Conservation (phyloP, 1,140 invertebrate species). For the Drosophila tropicalis region DNA sequence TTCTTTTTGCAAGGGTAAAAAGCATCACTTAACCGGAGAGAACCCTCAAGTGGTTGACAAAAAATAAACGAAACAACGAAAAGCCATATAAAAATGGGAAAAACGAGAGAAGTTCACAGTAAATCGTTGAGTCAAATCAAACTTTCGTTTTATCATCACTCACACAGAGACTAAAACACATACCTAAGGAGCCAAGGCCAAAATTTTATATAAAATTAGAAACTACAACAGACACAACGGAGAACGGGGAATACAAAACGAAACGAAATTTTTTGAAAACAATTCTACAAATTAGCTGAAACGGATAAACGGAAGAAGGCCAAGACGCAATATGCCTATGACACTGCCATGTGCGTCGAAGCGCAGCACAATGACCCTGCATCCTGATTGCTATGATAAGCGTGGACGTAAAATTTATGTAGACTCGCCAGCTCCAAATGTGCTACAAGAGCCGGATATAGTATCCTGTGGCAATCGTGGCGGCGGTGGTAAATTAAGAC, state of each 20-base stretch:
- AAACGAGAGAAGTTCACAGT: no score
- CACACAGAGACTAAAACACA: neutral
- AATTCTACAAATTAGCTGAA: neutral
- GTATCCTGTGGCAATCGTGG: conserved; percentile 19
- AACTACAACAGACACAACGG: conserved; percentile 42
- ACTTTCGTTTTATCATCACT: neutral
- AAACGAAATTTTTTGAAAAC: neutral
- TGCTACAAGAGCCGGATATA: conserved; percentile 17
- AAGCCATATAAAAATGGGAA: neutral
- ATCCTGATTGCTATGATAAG: conserved; percentile 56
- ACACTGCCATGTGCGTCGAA: conserved; percentile 49
- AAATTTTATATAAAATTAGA: neutral
- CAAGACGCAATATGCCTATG: conserved; percentile 43
- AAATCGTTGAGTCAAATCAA: neutral
- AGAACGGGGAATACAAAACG: conserved; percentile 17
- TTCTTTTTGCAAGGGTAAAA: neutral
- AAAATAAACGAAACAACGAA: no score
- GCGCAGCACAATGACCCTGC: conserved; percentile 23
- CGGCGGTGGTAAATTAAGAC: conserved; percentile 12
- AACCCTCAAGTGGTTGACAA: conserved; percentile 33
- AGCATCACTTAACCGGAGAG: conserved; percentile 27
- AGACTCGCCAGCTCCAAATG: conserved; percentile 1
- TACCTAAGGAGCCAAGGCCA: neutral
- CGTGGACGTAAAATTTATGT: conserved; percentile 41
- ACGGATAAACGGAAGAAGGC: neutral